Evolutionary conservation across 2,888 invertebrate genomes (phyloP), one percentile per base, ranked within the genome.

Genomic region (Idaea straminata): DNA sequence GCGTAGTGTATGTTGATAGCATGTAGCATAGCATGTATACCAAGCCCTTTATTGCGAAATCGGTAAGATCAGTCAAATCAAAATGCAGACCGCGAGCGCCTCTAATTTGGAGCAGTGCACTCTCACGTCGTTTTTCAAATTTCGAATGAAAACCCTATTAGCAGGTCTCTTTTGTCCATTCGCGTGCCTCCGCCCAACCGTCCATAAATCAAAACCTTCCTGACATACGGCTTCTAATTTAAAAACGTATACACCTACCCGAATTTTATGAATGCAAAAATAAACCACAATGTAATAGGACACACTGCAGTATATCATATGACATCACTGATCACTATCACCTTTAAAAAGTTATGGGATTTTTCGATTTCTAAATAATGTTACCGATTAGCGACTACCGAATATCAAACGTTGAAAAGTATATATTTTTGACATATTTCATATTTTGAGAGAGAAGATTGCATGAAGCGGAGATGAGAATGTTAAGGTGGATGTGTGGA

Each of bases 181-280:
- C 66, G 67, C 63, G 64, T 65, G 73, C 67, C 71, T 71, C 70
- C 59, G 59, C 34, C 72, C 72, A 65, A 66, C 62, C 68, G 64
- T 61, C 67, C 71, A 74, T 74, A 72, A 74, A 74, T 74, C 74
- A 74, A 71, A 74, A 70, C 70, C 72, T 67, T 72, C 69, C 71
- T 69, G 72, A 71, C 73, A 70, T 69, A 70, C 72, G 69, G 70
- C 72, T 69, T 72, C 69, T 70, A 72, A 69, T 71, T 72, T 74
- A 68, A 69, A 72, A 70, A 69, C 72, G 72, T 69, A 63, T 69
- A 72, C 72, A 72, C 72, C 72, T 69, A 68, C 70, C 68, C 65
- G 67, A 65, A 72, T 66, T 69, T 67, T 69, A 67, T 47, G 63
- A 66, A 68, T 57, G 66, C 66, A 65, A 68, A 71, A 71, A 70